Evolutionary conservation across 2,888 invertebrate species (phyloP).

Genomic region (Drosophila prostipennis): DNA sequence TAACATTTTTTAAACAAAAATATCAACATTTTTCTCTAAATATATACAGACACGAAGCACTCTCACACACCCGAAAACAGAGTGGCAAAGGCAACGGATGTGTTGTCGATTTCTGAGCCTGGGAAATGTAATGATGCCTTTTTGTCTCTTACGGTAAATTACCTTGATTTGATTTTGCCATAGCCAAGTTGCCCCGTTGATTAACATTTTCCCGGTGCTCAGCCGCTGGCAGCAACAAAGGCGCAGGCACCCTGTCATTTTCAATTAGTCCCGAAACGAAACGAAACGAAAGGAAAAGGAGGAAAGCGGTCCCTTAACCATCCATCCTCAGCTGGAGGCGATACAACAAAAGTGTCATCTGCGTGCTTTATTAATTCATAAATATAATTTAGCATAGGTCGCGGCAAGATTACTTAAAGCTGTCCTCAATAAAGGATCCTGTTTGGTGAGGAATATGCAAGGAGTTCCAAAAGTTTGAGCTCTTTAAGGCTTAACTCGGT

Average conservation of each 20-base stretch:
- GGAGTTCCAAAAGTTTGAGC: slow-evolving; percentile 1
- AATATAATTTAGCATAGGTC: slow-evolving; percentile 48
- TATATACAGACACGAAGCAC: not conserved
- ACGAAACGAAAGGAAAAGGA: not conserved
- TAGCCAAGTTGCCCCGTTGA: slow-evolving; percentile 46
- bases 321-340: slow-evolving; percentile 10
- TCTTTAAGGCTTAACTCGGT: slow-evolving; percentile 5
- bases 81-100: slow-evolving; percentile 13
- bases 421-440: slow-evolving; percentile 62
- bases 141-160: slow-evolving; percentile 79
- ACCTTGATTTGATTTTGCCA: slow-evolving; percentile 76
- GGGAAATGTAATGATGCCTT: slow-evolving; percentile 71
- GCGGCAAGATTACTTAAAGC: slow-evolving; percentile 24
- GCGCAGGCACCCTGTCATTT: slow-evolving; percentile 61
- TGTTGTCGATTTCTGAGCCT: slow-evolving; percentile 34
- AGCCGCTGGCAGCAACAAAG: slow-evolving; percentile 21
- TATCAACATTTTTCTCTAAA: not conserved
- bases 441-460: slow-evolving; percentile 26
- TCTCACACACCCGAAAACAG: not conserved
- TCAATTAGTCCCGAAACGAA: slow-evolving; percentile 67
- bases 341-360: slow-evolving; percentile 60
- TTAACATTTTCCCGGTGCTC: slow-evolving; percentile 42
- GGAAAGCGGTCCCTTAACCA: slow-evolving; percentile 16
- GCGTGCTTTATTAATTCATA: slow-evolving; percentile 71
- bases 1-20: not conserved